Evolutionary conservation across 2,113 vertebrate genomes (phyloP).

Genomic region (Epinephelus fuscoguttatus): DNA sequence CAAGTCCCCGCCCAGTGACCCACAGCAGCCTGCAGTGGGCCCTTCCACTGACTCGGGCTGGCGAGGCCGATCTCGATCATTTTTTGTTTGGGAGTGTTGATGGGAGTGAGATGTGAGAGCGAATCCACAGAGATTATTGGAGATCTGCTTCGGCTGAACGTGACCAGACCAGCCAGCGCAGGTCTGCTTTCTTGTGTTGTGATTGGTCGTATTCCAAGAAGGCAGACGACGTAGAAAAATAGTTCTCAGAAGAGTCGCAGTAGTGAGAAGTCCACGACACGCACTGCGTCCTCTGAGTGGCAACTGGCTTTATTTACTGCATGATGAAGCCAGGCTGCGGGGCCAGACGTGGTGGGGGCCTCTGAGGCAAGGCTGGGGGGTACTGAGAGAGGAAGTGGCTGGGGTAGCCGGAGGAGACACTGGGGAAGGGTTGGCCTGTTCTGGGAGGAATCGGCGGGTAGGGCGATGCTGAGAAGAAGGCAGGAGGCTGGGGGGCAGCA

Average conservation of each 20-base stretch:
- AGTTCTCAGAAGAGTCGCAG: conserved; percentile 61
- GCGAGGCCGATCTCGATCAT: not conserved
- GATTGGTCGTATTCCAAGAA: conserved; percentile 53
- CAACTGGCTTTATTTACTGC: conserved; percentile 83
- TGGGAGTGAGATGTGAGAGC: conserved; percentile 28
- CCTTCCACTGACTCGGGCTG: conserved; percentile 7
- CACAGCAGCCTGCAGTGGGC: not conserved
- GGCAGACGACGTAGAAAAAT: conserved; percentile 43
- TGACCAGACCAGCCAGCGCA: conserved; percentile 49
- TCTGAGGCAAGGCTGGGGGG: conserved; percentile 90
- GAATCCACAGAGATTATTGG: conserved; percentile 45
- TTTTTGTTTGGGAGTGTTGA: conserved; percentile 41
- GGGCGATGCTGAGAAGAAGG: conserved; percentile 79
- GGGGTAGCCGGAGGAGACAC: conserved; percentile 84
- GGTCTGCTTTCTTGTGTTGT: conserved; percentile 42
- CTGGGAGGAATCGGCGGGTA: conserved; percentile 92
- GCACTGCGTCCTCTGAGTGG: conserved; percentile 19
- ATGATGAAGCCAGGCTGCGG: conserved; percentile 96
- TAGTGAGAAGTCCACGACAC: conserved; percentile 57
- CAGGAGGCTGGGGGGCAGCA: conserved; percentile 70
- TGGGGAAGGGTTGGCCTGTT: conserved; percentile 80
- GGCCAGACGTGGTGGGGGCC: conserved; percentile 87
- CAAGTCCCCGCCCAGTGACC: conserved; percentile 38
- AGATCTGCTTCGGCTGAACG: conserved; percentile 45
- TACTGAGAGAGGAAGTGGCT: conserved; percentile 85